A percentile compares a stretch with the other conserved stretches of the same genome.
phyloP scores from a whole-genome alignment of 1,140 invertebrate species.

The Odontomachus brunneus region DNA sequence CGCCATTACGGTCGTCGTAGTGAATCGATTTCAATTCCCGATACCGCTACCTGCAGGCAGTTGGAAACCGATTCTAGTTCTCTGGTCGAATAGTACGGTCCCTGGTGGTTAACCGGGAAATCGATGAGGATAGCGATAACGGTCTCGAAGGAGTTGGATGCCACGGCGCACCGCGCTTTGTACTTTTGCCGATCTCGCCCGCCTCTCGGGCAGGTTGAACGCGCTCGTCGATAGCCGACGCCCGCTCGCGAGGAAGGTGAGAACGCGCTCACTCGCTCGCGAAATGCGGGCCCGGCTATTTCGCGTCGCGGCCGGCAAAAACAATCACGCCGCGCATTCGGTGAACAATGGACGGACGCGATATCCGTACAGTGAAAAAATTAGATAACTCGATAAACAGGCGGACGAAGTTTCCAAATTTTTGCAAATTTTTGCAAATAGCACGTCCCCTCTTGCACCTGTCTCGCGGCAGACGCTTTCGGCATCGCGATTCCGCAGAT shows the following conservation, averaged over 20 bases:
- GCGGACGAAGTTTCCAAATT: background rate
- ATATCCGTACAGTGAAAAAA: background rate
- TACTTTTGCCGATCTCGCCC: slow-evolving; percentile 39
- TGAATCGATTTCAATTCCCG: slow-evolving; percentile 75
- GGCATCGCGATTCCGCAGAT: no score
- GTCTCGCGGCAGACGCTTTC: no score
- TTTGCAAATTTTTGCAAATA: no score
- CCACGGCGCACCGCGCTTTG: slow-evolving; percentile 31
- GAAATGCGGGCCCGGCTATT: slow-evolving; percentile 8
- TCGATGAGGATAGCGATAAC: slow-evolving; percentile 59
- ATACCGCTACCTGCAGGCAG: slow-evolving; percentile 61
- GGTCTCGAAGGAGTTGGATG: slow-evolving; percentile 56
- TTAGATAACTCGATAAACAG: background rate
- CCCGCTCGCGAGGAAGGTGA: slow-evolving; percentile 13
- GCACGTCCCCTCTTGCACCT: no score
- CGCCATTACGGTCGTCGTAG: slow-evolving; percentile 68
- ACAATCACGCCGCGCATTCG: background rate
- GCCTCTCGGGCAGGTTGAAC: slow-evolving; percentile 23
- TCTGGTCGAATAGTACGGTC: slow-evolving; percentile 48
- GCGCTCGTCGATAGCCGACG: slow-evolving; percentile 10
- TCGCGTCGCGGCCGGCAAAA: background rate
- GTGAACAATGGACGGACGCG: background rate
- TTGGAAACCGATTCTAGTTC: slow-evolving; percentile 65
- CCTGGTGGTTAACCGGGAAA: slow-evolving; percentile 54
- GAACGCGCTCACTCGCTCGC: no score